phyloP scores from a whole-genome alignment of 2,888 invertebrate species.

The Allolobophora icterica region DNA sequence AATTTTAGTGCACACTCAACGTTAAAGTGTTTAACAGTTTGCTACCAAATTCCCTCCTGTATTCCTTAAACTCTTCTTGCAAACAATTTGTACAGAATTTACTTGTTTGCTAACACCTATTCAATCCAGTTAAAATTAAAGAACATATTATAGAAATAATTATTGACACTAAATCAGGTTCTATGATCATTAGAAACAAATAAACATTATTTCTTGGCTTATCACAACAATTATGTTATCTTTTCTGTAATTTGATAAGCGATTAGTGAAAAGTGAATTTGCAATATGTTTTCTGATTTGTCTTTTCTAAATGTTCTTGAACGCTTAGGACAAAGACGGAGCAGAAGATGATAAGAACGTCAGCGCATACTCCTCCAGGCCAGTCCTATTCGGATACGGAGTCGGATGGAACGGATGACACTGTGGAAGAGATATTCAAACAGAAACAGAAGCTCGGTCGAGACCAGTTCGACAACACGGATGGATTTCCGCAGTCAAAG shows the following conservation, averaged over 20 bases:
- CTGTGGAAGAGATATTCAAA: slow-evolving; percentile 27
- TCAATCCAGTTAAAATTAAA: too few relatives aligned
- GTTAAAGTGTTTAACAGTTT: too few relatives aligned
- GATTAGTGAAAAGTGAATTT: background rate
- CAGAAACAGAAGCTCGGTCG: background rate
- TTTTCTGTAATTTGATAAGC: too few relatives aligned
- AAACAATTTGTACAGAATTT: too few relatives aligned
- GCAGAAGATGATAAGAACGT: background rate
- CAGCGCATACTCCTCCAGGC: background rate
- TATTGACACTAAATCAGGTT: background rate
- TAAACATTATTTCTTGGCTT: too few relatives aligned
- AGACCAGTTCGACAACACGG: background rate
- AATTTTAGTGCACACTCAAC: too few relatives aligned
- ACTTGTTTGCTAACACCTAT: too few relatives aligned
- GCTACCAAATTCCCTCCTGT: too few relatives aligned
- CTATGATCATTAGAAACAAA: background rate
- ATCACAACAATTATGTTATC: too few relatives aligned
- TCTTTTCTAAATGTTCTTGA: background rate
- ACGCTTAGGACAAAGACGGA: background rate
- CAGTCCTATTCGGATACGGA: background rate
- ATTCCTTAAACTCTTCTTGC: too few relatives aligned
- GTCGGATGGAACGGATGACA: background rate
- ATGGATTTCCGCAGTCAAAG: background rate
- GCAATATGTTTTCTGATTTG: background rate
- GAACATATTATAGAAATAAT: background rate